Evolutionary conservation across 2,888 invertebrate species (phyloP).

Genomic region (Acrocyrtus sp.): DNA sequence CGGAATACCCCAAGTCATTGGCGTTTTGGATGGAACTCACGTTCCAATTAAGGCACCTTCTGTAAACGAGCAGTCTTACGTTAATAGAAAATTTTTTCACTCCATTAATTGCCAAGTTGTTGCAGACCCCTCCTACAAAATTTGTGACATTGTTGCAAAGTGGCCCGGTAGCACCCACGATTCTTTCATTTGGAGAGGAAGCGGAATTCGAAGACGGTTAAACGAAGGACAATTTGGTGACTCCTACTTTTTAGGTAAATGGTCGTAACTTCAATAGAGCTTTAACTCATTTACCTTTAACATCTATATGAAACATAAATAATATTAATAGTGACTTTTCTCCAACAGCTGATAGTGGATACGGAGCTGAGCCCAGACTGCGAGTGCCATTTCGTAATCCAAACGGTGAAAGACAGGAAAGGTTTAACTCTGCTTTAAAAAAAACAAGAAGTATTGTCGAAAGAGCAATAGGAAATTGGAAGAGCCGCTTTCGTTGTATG

Average conservation of each 20-base stretch:
- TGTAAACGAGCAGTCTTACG: conserved; percentile 14
- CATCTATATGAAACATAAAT: neutral
- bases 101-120: conserved; percentile 46
- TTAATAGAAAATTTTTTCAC: conserved; percentile 31
- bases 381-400: conserved; percentile 10
- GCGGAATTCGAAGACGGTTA: conserved; percentile 7
- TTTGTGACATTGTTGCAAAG: conserved; percentile 34
- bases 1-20: conserved; percentile 8
- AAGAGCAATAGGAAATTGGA: conserved; percentile 41
- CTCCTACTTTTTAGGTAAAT: conserved; percentile 28
- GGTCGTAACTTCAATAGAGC: neutral
- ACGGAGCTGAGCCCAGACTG: conserved; percentile 26
- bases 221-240: conserved; percentile 19
- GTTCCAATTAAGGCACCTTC: conserved; percentile 18
- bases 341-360: conserved; percentile 37
- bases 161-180: conserved; percentile 45
- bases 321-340: too few species aligned
- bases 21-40: conserved; percentile 38
- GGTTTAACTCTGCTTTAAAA: conserved; percentile 1
- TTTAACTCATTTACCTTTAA: conserved; percentile 5
- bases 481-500: conserved; percentile 23
- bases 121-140: conserved; percentile 15
- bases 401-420: neutral
- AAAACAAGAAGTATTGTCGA: conserved; percentile 40
- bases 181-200: conserved; percentile 30